Conservation (phyloP, 2,113 vertebrate species). For the Lonchura striata region DNA sequence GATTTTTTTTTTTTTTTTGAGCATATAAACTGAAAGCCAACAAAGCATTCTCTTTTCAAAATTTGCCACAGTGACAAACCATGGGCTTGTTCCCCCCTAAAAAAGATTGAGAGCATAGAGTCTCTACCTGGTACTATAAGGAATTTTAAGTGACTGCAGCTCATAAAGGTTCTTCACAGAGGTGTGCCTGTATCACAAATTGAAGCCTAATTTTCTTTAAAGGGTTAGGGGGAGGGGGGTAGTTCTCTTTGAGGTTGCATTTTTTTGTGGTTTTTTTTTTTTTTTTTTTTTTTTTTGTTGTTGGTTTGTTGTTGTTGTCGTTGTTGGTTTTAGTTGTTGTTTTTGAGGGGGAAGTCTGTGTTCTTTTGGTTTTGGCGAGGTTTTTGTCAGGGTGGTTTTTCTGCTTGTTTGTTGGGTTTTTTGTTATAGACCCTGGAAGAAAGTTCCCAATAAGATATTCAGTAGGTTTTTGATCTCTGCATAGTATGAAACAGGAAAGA, state of each 20-base stretch:
- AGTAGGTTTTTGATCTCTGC: not conserved
- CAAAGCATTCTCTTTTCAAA: not conserved
- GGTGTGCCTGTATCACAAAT: accelerated
- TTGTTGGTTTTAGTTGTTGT: not conserved
- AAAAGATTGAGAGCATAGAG: not conserved
- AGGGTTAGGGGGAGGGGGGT: no score
- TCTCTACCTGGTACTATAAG: not conserved
- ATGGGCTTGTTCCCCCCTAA: not conserved
- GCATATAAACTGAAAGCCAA: not conserved
- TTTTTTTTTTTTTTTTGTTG: not conserved
- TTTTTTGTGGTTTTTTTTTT: not conserved
- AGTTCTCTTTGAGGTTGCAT: not conserved
- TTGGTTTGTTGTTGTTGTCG: not conserved
- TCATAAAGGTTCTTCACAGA: not conserved
- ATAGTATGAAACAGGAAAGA: not conserved
- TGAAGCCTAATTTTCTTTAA: not conserved
- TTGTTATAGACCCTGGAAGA: not conserved
- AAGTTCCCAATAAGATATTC: not conserved
- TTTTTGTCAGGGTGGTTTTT: not conserved
- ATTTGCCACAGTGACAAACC: not conserved
- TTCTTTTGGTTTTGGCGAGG: not conserved
- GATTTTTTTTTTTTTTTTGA: not conserved
- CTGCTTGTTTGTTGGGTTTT: not conserved
- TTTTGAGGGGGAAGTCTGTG: not conserved
- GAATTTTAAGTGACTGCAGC: not conserved